Evolutionary conservation across 2,113 vertebrate genomes (phyloP), one percentile per base, ranked within the genome.

Genomic region (Piprites chloris): DNA sequence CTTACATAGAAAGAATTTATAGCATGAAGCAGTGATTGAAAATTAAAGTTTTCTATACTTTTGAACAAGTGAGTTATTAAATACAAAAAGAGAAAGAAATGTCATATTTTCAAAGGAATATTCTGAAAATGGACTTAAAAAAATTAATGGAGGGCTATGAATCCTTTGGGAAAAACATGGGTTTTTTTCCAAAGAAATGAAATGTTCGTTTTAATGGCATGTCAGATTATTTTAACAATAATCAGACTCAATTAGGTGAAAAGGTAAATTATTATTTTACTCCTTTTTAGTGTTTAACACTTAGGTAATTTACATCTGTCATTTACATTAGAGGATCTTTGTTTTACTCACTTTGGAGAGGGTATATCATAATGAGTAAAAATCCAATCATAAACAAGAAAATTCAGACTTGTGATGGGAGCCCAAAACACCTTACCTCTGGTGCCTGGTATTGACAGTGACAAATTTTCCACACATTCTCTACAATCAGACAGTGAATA

Each of bases 401-500:
- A 65, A 80, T 42, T 65, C 46, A 52, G 16, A 16, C 12, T 35
- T 65, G 18, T 11, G n/a, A 32, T 41, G 9, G 1, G 6, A 19
- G 27, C 8, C 18, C 30, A 73, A 24, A 59, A 86, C 35, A 63
- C 27, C 12, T 30, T 80, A 6, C 28, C 6, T 59, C 18, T 55
- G 5, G 1, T 86, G 22, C 11, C 28, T 63, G 17, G 6, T 35
- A 16, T 39, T 61, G 27, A 35, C 30, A 33, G 10, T 23, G 28
- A 12, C 0, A 16, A 22, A 15, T 47, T 68, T 46, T 44, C 2
- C 2, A 2, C 23, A n/a, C 4, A 3, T 8, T 15, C 1, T 2
- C 6, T 44, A 28, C 9, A 12, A 62, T 3, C 5, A 3, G 14
- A 5, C 9, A 49, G n/a, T 17, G 19, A 82, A 67, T 1, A 71